Evolutionary conservation across 2,888 invertebrate species (phyloP), one percentile per base, ranked within the genome.

Genomic region (Podotricha telesiphe): DNA sequence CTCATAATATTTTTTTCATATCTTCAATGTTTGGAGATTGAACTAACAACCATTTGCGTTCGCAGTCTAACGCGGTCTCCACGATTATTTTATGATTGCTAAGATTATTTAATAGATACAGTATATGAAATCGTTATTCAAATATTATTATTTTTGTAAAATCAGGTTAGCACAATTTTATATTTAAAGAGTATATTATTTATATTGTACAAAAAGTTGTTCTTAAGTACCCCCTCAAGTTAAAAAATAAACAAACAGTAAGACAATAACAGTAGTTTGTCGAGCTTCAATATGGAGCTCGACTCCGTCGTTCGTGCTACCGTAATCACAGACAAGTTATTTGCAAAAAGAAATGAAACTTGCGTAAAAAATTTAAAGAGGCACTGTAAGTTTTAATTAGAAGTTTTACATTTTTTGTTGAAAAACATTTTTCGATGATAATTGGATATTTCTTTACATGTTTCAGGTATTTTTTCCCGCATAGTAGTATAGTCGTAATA

Each of bases 201-300:
- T 1, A 51, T 22, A 51, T 13, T 42, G 13, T 19, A 58, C 40
- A 42, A 22, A 42, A 45, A 42, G 10, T 45, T 45, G 10, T n/a
- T 11, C 22, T 22, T 22, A 42, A 45, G n/a, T 59, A 20, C 6
- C 28, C 22, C 22, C 22, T 15, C 5, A 59, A n/a, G 19, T 11
- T 40, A 20, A 20, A 45, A 53, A 53, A 45, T 62, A 61, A 45
- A 67, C 61, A 42, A 28, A 42, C 51, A 58, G 40, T 50, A 61
- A 22, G 19, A 45, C 51, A 59, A 50, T 51, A 53, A 22, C 10
- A 28, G 34, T 61, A 67, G 37, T 62, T 62, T 53, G 67, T 62
- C 67, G 22, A 51, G 61, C 61, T 67, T 20, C 45, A 67, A 67
- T 61, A 55, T 34, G 45, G 34, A 15, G 67, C 53, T 62, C 67